Evolutionary conservation across 1,140 invertebrate genomes (phyloP).

Genomic region (Archivesica marissinica): DNA sequence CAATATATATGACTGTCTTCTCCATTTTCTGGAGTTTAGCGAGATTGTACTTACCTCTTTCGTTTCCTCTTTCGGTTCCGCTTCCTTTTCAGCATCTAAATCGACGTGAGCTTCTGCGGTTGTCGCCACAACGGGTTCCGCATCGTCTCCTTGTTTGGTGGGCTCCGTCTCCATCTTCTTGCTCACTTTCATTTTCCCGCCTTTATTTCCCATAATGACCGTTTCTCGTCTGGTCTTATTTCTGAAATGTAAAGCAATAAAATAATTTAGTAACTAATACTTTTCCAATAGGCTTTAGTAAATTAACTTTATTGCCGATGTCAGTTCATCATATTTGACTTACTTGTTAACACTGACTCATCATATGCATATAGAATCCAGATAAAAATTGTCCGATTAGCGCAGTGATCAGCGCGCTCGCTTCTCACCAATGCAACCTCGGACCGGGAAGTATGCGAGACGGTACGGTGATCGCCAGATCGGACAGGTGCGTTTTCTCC

Average conservation of each 20-base stretch:
- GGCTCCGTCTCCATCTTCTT: not conserved
- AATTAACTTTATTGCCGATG: no score
- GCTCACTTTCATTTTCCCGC: conserved; percentile 14
- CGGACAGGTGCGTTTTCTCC: no score
- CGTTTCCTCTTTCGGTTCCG: not conserved
- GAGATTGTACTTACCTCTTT: not conserved
- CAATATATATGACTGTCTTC: not conserved
- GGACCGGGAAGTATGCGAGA: no score
- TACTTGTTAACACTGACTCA: no score
- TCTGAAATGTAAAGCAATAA: not conserved
- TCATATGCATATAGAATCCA: no score
- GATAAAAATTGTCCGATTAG: no score
- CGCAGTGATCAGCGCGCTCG: no score
- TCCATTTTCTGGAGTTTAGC: not conserved
- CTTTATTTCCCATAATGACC: conserved; percentile 28
- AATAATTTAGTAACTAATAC: no score
- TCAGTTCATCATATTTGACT: no score
- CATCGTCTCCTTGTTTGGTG: not conserved
- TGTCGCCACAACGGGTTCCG: not conserved
- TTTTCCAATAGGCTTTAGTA: no score
- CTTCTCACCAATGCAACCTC: no score
- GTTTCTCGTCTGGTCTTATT: not conserved
- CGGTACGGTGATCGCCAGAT: no score
- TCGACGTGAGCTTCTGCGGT: conserved; percentile 3
- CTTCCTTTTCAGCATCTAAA: not conserved